phyloP scores from a whole-genome alignment of 1,140 invertebrate genomes.

The Lepidurus packardi region DNA sequence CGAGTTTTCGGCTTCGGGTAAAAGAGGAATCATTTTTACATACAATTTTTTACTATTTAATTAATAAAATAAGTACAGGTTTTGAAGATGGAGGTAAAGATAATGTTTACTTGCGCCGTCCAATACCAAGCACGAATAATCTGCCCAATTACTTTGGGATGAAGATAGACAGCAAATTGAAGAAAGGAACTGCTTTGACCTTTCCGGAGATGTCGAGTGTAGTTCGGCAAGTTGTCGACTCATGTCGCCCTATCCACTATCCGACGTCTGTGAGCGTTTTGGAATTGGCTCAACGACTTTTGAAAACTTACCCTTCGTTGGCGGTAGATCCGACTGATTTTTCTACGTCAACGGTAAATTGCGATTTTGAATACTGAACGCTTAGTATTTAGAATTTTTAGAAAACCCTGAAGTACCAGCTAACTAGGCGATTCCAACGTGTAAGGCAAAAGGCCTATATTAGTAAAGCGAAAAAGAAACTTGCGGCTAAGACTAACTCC shows the following conservation, averaged over 20 bases:
- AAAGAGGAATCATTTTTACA: conserved; percentile 1
- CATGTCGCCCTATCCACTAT: neutral
- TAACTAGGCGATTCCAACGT: neutral
- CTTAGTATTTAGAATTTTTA: neutral
- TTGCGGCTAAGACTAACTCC: neutral
- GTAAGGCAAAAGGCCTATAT: neutral
- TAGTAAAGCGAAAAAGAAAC: neutral
- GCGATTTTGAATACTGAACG: neutral
- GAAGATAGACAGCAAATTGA: neutral
- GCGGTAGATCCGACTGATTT: neutral
- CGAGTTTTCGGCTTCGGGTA: neutral
- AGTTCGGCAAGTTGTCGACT: neutral
- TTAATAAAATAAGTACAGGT: neutral
- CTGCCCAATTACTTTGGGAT: neutral
- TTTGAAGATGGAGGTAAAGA: neutral
- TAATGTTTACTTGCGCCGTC: neutral
- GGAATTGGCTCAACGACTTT: neutral
- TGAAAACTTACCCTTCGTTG: neutral
- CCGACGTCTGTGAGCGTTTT: neutral
- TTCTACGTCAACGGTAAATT: neutral
- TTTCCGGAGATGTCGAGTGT: neutral
- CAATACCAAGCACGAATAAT: neutral
- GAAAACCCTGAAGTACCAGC: neutral
- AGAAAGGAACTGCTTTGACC: conserved; percentile 1
- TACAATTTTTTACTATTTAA: neutral